A percentile compares a stretch with the other conserved stretches of the same genome.
phyloP scores from a whole-genome alignment of 1,140 invertebrate species.

The Megalopta genalis region DNA sequence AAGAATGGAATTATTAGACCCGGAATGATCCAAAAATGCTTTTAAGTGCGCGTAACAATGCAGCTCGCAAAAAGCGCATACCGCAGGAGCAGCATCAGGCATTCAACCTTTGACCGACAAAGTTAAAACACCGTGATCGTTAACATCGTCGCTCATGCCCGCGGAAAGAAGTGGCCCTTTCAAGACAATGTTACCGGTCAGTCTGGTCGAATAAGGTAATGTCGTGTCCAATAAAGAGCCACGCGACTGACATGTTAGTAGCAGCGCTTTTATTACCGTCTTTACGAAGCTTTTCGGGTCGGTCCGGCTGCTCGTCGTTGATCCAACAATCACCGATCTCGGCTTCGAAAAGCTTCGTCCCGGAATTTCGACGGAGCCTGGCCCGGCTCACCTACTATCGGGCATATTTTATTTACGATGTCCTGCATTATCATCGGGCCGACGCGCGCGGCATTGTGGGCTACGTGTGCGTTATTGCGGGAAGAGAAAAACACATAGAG shows the following conservation, averaged over 20 bases:
- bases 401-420: slow-evolving; percentile 59
- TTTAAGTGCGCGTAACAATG: too few species aligned
- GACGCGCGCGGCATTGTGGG: slow-evolving; percentile 38
- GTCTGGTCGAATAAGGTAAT: slow-evolving; percentile 10
- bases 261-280: slow-evolving; percentile 50
- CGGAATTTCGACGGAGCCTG: slow-evolving; percentile 43
- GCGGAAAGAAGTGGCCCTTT: slow-evolving; percentile 7
- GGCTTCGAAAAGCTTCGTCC: slow-evolving; percentile 48
- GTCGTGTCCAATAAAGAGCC: slow-evolving; percentile 41
- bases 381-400: slow-evolving; percentile 27
- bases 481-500: slow-evolving; percentile 44
- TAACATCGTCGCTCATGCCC: neutral
- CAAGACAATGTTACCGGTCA: slow-evolving; percentile 28
- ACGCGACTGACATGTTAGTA: slow-evolving; percentile 48
- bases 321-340: slow-evolving; percentile 34
- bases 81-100: neutral
- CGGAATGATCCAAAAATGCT: too few species aligned
- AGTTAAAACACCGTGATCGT: neutral
- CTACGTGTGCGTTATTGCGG: slow-evolving; percentile 51
- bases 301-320: slow-evolving; percentile 27
- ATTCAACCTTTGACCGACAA: neutral
- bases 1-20: too few species aligned
- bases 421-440: slow-evolving; percentile 56
- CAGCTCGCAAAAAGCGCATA: neutral
- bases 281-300: slow-evolving; percentile 46